phyloP scores from a whole-genome alignment of 2,113 vertebrate species.

The Mohoua ochrocephala region DNA sequence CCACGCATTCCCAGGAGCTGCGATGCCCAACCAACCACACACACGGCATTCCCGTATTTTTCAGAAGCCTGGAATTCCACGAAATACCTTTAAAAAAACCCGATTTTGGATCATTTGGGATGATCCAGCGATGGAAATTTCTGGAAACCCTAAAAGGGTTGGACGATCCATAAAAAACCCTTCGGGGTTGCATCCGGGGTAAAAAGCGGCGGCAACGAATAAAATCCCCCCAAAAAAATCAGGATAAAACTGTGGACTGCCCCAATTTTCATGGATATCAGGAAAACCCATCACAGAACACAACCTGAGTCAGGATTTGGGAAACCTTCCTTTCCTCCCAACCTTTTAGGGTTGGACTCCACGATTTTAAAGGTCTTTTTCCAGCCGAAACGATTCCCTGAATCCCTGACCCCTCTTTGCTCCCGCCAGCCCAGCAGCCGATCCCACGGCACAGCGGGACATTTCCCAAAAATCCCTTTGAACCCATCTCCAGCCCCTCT shows the following conservation, averaged over 20 bases:
- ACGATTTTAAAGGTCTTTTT: background rate
- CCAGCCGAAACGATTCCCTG: background rate
- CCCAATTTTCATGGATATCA: background rate
- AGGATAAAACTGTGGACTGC: rapidly evolving
- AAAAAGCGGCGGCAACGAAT: rapidly evolving
- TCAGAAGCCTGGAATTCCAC: background rate
- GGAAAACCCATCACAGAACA: background rate
- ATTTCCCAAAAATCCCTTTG: background rate
- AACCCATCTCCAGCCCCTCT: background rate
- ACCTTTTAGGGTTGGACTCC: background rate
- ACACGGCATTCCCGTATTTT: background rate
- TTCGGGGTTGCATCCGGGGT: background rate
- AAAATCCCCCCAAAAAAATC: background rate
- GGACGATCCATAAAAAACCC: background rate
- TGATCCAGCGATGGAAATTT: rapidly evolving
- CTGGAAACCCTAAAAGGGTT: background rate
- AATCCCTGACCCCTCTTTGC: background rate
- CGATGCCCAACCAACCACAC: background rate
- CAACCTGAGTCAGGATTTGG: background rate
- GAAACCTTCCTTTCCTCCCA: background rate
- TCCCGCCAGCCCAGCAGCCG: background rate
- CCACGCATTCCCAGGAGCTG: background rate
- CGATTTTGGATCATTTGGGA: rapidly evolving
- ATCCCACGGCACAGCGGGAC: background rate
- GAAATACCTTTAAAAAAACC: background rate